Evolutionary conservation across 2,888 invertebrate species (phyloP).

Genomic region (Heliconius sara): DNA sequence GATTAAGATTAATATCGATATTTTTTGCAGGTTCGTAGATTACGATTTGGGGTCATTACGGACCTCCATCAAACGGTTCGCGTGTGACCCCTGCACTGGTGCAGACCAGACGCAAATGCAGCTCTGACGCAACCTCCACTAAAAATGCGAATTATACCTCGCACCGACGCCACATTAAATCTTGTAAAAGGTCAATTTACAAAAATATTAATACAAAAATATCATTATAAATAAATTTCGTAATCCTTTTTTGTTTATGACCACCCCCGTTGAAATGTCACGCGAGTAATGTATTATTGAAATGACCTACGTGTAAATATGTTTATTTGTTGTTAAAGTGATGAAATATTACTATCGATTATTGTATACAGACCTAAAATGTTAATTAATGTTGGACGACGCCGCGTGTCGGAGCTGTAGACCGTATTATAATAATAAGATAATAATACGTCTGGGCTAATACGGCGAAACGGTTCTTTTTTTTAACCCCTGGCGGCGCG

Average conservation of each 20-base stretch:
- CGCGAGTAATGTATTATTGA: not conserved
- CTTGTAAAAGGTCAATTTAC: constrained; percentile 36
- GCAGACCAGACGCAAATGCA: constrained; percentile 50
- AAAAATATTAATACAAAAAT: constrained; percentile 35
- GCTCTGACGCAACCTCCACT: constrained; percentile 54
- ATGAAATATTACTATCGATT: constrained; percentile 10
- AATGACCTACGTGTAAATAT: constrained; percentile 4
- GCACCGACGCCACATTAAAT: constrained; percentile 34
- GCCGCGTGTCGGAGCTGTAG: constrained; percentile 48
- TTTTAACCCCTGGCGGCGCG: constrained; percentile 58
- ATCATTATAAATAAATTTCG: constrained; percentile 36
- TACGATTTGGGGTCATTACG: constrained; percentile 75
- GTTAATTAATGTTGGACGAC: constrained; percentile 40
- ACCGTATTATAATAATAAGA: constrained; percentile 74
- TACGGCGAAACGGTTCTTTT: constrained; percentile 67
- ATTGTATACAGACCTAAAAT: constrained; percentile 20
- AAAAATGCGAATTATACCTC: constrained; percentile 47
- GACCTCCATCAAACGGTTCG: constrained; percentile 70
- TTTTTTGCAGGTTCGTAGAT: constrained; percentile 68
- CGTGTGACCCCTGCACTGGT: constrained; percentile 65
- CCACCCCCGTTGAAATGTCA: constrained; percentile 26
- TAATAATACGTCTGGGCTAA: constrained; percentile 79
- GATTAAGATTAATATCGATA: constrained; percentile 75
- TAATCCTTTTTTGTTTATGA: constrained; percentile 21
- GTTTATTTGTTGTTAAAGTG: constrained; percentile 19